Conservation (phyloP, 37 sponge, comb jelly and placozoan species). For the Oscarella lobularis region DNA sequence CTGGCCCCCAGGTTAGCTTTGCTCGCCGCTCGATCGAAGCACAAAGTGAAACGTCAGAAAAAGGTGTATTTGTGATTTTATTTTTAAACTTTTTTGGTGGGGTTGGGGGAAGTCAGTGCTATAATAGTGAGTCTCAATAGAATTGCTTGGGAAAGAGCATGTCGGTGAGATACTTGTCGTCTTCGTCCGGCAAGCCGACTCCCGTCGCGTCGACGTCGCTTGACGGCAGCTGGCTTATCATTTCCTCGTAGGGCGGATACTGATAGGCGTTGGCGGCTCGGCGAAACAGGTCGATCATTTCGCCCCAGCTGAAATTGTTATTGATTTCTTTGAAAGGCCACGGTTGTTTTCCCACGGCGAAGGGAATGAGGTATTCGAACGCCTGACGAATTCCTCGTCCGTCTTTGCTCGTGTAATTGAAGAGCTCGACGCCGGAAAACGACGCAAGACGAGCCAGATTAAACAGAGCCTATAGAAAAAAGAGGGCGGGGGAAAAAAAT, state of each 20-base stretch:
- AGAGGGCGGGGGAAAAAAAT: too few species aligned
- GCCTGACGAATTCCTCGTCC: not conserved
- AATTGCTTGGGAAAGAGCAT: too few species aligned
- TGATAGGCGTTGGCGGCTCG: constrained; percentile 2
- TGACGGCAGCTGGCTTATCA: not conserved
- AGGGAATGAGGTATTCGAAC: not conserved
- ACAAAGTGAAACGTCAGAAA: too few species aligned
- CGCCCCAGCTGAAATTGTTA: not conserved
- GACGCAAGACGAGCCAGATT: not conserved
- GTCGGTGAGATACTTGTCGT: too few species aligned
- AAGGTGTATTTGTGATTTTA: too few species aligned
- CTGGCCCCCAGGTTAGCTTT: too few species aligned
- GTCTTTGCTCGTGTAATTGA: not conserved
- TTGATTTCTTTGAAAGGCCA: constrained; percentile 1
- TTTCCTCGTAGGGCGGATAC: not conserved
- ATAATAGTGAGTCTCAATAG: too few species aligned
- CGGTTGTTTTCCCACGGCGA: not conserved
- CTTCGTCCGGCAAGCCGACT: too few species aligned
- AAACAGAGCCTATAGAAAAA: not conserved
- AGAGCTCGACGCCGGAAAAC: not conserved
- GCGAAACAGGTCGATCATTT: constrained; percentile 2
- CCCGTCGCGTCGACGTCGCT: too few species aligned
- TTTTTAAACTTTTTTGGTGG: too few species aligned
- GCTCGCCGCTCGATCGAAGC: too few species aligned
- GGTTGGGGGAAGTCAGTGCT: too few species aligned